A percentile compares a stretch with the other conserved stretches of the same genome.
phyloP scores from a whole-genome alignment of 2,113 vertebrate genomes.

The Chitala chitala region DNA sequence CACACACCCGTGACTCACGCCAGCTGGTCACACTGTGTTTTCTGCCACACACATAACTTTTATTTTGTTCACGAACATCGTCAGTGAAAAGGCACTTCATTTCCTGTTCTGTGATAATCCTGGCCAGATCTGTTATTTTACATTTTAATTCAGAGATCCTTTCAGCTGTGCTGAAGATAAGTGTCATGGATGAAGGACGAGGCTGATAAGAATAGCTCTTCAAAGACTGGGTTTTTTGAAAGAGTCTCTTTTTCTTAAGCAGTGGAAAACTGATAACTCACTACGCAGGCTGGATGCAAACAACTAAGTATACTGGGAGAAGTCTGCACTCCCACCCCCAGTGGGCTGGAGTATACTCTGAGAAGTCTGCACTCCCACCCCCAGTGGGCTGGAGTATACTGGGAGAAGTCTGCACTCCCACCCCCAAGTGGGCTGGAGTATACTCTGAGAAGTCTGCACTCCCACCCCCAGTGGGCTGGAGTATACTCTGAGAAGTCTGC shows the following conservation, averaged over 20 bases:
- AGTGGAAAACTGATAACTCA: too few species aligned
- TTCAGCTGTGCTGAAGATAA: conserved; percentile 33
- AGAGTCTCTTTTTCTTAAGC: conserved; percentile 10
- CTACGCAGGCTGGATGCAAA: too few species aligned
- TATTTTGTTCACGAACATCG: not conserved
- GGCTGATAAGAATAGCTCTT: conserved; percentile 38
- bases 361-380: too few species aligned
- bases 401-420: too few species aligned
- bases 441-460: too few species aligned
- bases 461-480: too few species aligned
- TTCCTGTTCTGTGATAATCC: conserved; percentile 33
- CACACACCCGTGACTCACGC: not conserved
- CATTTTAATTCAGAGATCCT: conserved; percentile 34
- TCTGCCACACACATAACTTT: not conserved
- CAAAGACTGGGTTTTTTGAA: conserved; percentile 36
- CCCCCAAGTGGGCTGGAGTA: too few species aligned
- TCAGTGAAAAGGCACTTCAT: conserved; percentile 20
- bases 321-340: too few species aligned
- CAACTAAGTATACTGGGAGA: too few species aligned
- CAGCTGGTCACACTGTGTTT: not conserved
- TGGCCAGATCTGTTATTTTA: conserved; percentile 37
- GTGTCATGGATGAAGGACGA: conserved; percentile 32
- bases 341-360: too few species aligned
- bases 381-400: too few species aligned
- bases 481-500: too few species aligned